Conservation (phyloP, 1,140 invertebrate genomes). For the Drosophila sproati region DNA sequence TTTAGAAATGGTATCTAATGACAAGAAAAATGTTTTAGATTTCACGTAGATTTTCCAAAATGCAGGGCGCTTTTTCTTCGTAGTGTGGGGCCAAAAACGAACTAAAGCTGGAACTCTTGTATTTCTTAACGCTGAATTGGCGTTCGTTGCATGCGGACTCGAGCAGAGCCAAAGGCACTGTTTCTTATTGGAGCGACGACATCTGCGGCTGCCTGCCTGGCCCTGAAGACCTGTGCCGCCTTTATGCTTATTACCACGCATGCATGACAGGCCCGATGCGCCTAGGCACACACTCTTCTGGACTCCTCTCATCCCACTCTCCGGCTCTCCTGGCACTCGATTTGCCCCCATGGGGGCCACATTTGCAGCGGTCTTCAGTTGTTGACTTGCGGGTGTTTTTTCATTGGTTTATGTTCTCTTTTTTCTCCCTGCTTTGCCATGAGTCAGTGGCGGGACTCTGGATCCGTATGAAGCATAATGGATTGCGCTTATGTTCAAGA, state of each 20-base stretch:
- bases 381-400: constrained; percentile 48
- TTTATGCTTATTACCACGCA: constrained; percentile 78
- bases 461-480: constrained; percentile 11
- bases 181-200: constrained; percentile 65
- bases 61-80: not conserved
- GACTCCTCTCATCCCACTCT: not conserved
- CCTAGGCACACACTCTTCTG: constrained; percentile 36
- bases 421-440: constrained; percentile 2
- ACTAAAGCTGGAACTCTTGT: constrained; percentile 40
- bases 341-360: constrained; percentile 59
- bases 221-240: constrained; percentile 43
- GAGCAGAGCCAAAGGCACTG: constrained; percentile 32
- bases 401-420: not conserved
- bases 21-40: no score
- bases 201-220: constrained; percentile 45
- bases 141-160: constrained; percentile 62
- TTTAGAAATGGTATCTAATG: no score
- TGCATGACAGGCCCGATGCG: constrained; percentile 65
- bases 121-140: constrained; percentile 74
- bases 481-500: not conserved
- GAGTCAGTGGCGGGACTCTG: constrained; percentile 24
- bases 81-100: constrained; percentile 54
- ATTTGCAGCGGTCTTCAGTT: constrained; percentile 51
- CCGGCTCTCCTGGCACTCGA: constrained; percentile 13
- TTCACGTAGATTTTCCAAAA: no score